Evolutionary conservation across 2,888 invertebrate species (phyloP).

Genomic region (Temnothorax unifasciatus): DNA sequence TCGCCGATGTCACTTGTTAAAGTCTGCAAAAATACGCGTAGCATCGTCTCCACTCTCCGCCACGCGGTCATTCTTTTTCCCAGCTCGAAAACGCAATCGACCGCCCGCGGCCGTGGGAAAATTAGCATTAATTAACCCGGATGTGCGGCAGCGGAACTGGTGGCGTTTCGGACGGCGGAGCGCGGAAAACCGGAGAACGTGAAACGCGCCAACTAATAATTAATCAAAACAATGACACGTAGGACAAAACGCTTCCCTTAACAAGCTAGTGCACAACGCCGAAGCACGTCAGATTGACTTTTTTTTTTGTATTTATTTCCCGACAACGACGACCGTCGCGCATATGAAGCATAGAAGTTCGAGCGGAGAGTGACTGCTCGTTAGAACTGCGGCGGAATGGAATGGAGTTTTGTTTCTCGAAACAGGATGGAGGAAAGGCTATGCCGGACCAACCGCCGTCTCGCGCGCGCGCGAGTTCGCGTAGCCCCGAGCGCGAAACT

Average conservation of each 20-base stretch:
- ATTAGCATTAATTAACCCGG: slow-evolving; percentile 50
- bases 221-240: slow-evolving; percentile 73
- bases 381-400: slow-evolving; percentile 56
- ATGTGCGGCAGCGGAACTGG: slow-evolving; percentile 29
- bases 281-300: slow-evolving; percentile 1
- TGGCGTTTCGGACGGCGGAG: slow-evolving; percentile 49
- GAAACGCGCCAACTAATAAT: slow-evolving; percentile 67
- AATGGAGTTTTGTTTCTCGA: slow-evolving; percentile 55
- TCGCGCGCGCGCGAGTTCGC: slow-evolving; percentile 12
- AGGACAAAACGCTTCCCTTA: slow-evolving; percentile 58
- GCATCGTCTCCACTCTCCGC: not conserved
- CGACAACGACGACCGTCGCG: not conserved
- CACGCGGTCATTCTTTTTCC: not conserved
- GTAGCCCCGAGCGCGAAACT: slow-evolving; percentile 70
- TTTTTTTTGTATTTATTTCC: not conserved
- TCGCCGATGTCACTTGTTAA: slow-evolving; percentile 23
- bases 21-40: slow-evolving; percentile 6
- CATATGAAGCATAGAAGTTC: not conserved
- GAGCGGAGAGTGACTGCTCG: slow-evolving; percentile 29
- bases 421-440: not conserved
- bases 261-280: slow-evolving; percentile 60
- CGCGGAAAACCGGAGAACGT: slow-evolving; percentile 47
- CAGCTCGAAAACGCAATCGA: not conserved
- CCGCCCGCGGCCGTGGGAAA: not conserved
- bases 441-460: slow-evolving; percentile 8